Percentiles rank a stretch among this genome's conserved stretches.
These are phyloP conservation scores for Cephus pulcher DNA, from an alignment of 2,888 invertebrate genomes.

Conservation along the genomic window DNA sequence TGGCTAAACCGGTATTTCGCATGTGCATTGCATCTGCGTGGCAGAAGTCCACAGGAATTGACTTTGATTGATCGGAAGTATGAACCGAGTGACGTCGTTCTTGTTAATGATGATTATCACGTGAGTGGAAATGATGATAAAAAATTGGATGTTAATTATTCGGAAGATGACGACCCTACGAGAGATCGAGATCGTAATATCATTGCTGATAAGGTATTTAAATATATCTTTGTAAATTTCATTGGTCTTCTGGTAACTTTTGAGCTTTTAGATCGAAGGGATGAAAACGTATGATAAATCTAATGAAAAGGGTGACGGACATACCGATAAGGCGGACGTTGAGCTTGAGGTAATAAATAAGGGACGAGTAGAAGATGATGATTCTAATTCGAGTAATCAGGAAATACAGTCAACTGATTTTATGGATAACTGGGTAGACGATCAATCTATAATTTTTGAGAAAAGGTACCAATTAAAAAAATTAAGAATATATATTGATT, in stretches of 20 bases:
- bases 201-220: not conserved
- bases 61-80: conserved; percentile 25
- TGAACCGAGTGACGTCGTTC: conserved; percentile 22
- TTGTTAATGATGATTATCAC: conserved; percentile 18
- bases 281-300: not conserved
- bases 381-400: not conserved
- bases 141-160: not conserved
- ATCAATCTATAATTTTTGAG: not conserved
- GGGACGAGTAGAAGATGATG: not conserved
- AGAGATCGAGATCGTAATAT: not conserved
- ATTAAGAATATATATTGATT: not conserved
- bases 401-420: not conserved
- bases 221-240: not conserved
- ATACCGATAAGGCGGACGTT: not conserved
- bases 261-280: not conserved
- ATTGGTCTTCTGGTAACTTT: not conserved
- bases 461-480: not conserved
- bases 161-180: not conserved
- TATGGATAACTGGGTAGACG: not conserved
- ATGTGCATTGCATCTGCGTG: not conserved
- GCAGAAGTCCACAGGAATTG: conserved; percentile 14
- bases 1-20: not conserved
- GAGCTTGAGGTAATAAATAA: not conserved
- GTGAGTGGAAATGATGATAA: not conserved
- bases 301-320: not conserved